Conservation (phyloP, 2,797 vertebrate genomes). For the Sebastiscus tertius region DNA sequence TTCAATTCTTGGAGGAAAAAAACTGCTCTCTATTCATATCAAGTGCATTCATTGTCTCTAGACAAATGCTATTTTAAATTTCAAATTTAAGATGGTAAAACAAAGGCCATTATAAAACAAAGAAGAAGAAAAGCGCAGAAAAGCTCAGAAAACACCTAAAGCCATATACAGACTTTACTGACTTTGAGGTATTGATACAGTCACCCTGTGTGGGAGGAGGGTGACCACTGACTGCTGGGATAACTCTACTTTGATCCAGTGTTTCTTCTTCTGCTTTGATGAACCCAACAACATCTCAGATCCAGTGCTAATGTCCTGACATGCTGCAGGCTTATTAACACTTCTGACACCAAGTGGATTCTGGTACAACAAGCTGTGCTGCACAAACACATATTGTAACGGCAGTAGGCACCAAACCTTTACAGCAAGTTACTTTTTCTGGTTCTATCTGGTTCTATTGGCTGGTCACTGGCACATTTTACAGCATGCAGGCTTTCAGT, state of each 20-base stretch:
- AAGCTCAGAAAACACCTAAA: constrained; percentile 13
- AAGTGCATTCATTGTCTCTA: not conserved
- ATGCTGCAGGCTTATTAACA: constrained; percentile 38
- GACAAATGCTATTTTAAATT: not conserved
- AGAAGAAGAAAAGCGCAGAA: not conserved
- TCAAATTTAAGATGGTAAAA: not conserved
- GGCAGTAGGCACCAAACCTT: not conserved
- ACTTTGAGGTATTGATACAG: constrained; percentile 4
- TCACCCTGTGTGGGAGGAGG: constrained; percentile 24
- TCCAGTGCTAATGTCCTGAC: not conserved
- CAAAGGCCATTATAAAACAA: not conserved
- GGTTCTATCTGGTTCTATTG: not conserved
- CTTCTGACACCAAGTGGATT: not conserved
- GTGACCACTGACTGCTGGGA: constrained; percentile 20
- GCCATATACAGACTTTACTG: not conserved
- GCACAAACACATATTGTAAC: not conserved
- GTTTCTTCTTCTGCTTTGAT: constrained; percentile 1
- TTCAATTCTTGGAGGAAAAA: not conserved
- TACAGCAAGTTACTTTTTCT: not conserved
- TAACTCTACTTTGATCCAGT: constrained; percentile 4
- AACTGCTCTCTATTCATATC: not conserved
- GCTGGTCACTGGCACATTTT: not conserved
- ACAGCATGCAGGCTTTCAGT: rapidly evolving
- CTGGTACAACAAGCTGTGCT: not conserved
- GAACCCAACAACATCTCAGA: constrained; percentile 1